These are phyloP conservation scores for Fulmarus glacialis DNA, from an alignment of 2,113 vertebrate genomes.

Conservation along the genomic window DNA sequence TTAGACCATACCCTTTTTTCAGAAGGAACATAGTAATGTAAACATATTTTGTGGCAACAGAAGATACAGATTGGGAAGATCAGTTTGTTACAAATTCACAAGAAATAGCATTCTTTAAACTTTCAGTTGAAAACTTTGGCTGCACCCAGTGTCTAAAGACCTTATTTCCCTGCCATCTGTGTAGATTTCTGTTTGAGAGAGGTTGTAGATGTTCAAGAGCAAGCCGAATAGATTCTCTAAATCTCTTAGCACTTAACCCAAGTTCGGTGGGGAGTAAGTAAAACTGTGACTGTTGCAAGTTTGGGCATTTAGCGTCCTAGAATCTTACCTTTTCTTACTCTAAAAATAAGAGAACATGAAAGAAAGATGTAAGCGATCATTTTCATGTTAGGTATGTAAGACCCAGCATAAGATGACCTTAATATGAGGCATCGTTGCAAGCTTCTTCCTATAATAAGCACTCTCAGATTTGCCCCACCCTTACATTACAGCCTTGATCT, in stretches of 20 bases:
- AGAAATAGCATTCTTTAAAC: neutral
- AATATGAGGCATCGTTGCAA: neutral
- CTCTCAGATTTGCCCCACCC: neutral
- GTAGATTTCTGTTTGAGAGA: neutral
- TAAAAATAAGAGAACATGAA: neutral
- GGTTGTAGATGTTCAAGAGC: neutral
- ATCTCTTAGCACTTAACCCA: neutral
- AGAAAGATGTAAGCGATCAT: neutral
- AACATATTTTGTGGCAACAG: rapidly evolving
- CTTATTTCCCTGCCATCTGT: neutral
- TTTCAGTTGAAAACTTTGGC: neutral
- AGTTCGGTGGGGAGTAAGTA: rapidly evolving
- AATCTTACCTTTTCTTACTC: neutral
- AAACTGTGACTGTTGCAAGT: neutral
- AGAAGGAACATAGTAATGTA: neutral
- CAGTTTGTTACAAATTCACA: neutral
- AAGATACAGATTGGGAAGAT: neutral
- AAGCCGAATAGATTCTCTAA: neutral
- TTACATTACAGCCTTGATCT: slow-evolving; percentile 17
- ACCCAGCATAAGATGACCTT: neutral
- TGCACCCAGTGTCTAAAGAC: neutral
- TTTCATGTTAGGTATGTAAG: neutral
- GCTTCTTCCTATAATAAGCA: slow-evolving; percentile 35
- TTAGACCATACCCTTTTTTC: neutral
- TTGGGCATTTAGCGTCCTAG: neutral